Evolutionary conservation across 2,113 vertebrate genomes (phyloP), one percentile per base, ranked within the genome.

Genomic region (Pseudorectes ferrugineus): DNA sequence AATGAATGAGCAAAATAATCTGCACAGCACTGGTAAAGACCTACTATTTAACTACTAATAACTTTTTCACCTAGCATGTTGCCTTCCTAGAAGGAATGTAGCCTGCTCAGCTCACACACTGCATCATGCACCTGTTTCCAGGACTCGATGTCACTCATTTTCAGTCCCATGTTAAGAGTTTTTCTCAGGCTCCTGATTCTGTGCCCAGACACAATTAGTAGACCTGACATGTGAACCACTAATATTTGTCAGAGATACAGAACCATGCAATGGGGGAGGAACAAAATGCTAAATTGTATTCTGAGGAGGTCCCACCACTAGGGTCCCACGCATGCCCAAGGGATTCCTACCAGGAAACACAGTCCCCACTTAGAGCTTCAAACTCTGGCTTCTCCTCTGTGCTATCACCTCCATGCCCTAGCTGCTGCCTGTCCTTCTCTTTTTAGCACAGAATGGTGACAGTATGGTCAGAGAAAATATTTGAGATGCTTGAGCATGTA

Each of bases 1-100:
- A 55, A 81, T 22, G 26, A 95, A 92, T 42, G 87, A 82, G 29
- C 25, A 57, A 97, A 92, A 78, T 25, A 80, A 86, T 45, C 65
- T 74, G 40, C 14, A 68, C 1, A 57, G 21, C 26, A 83, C 20
- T 96, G 45, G n/a, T 73, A 73, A 90, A 95, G 18, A 61, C 57
- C 33, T 52, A 67, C 28, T 70, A 48, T 19, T 57, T 46, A 75
- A 20, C 10, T 23, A 74, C 23, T 43, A 42, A 46, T 29, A 21
- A 18, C 3, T 15, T 52, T 48, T 83, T 62, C 65, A 63, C 17
- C n/a, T 22, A 62, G 21, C 23, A 33, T 12, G 33, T 18, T 62
- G 35, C 31, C 49, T 70, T 92, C 49, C 65, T 20, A 62, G 49
- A 57, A 92, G 78, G 35, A 51, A 42, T 21, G 66, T 18, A 59